phyloP scores from a whole-genome alignment of 2,797 vertebrate genomes.

The Ibycter americanus region DNA sequence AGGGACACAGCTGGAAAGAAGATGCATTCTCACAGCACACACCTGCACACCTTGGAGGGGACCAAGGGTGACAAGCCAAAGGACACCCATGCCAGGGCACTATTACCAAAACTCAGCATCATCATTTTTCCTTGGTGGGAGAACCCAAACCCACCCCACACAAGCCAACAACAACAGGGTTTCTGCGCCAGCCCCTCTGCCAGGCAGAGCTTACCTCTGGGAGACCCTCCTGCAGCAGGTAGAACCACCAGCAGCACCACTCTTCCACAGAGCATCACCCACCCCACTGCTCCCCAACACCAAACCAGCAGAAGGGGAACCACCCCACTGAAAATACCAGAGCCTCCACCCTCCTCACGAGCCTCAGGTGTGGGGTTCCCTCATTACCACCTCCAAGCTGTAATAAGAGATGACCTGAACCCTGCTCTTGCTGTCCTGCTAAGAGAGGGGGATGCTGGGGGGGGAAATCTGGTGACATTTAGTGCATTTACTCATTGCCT shows the following conservation, averaged over 20 bases:
- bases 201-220: not conserved
- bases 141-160: not conserved
- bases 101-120: not conserved
- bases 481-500: rapidly evolving
- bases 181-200: not conserved
- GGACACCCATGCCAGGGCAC: rapidly evolving
- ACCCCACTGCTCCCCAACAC: rapidly evolving
- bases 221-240: not conserved
- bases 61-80: not conserved
- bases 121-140: not conserved
- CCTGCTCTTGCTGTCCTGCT: not conserved
- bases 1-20: not conserved
- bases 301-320: not conserved
- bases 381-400: not conserved
- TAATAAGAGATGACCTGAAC: rapidly evolving
- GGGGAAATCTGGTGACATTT: not conserved
- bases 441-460: not conserved
- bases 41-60: not conserved
- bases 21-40: rapidly evolving
- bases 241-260: not conserved
- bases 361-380: not conserved
- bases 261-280: not conserved
- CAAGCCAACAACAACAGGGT: rapidly evolving
- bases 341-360: not conserved
- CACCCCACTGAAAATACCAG: not conserved